A percentile compares a stretch with the other conserved stretches of the same genome.
phyloP scores from a whole-genome alignment of 2,113 vertebrate genomes.

The Corythornis cristatus region DNA sequence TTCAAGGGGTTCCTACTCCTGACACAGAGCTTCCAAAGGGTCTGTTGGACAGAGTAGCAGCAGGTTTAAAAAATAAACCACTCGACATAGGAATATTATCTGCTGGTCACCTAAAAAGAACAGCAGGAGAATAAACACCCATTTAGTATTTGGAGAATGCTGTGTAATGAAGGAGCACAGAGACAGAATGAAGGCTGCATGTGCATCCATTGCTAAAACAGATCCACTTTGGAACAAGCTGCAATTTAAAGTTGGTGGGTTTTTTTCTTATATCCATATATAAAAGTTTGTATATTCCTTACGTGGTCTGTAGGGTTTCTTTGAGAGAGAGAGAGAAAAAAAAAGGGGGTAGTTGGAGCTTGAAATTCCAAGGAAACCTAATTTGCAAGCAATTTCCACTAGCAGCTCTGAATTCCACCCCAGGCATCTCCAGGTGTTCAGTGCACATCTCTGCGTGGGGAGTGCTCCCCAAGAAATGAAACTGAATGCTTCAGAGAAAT shows the following conservation, averaged over 20 bases:
- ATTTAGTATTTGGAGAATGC: background rate
- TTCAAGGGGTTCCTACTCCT: slow-evolving; percentile 9
- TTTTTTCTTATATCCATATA: background rate
- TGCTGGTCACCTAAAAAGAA: background rate
- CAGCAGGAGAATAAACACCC: background rate
- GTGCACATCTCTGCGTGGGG: no score
- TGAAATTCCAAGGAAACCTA: no score
- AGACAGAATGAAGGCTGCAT: background rate
- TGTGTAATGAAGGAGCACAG: background rate
- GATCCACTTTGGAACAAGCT: background rate
- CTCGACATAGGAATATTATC: background rate
- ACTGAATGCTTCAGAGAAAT: no score
- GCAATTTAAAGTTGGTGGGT: background rate
- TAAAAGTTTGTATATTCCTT: background rate
- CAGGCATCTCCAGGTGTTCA: no score
- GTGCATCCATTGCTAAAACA: background rate
- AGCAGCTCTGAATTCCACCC: no score
- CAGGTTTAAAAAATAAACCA: slow-evolving; percentile 9
- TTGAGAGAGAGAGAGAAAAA: background rate
- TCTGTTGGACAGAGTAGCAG: background rate
- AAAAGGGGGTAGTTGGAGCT: background rate
- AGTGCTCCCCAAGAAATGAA: no score
- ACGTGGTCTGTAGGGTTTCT: background rate
- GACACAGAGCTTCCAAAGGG: background rate
- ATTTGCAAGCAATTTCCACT: no score